A percentile compares a stretch with the other conserved stretches of the same genome.
Conservation (phyloP, 2,888 invertebrate genomes). For the Macropis europaea region DNA sequence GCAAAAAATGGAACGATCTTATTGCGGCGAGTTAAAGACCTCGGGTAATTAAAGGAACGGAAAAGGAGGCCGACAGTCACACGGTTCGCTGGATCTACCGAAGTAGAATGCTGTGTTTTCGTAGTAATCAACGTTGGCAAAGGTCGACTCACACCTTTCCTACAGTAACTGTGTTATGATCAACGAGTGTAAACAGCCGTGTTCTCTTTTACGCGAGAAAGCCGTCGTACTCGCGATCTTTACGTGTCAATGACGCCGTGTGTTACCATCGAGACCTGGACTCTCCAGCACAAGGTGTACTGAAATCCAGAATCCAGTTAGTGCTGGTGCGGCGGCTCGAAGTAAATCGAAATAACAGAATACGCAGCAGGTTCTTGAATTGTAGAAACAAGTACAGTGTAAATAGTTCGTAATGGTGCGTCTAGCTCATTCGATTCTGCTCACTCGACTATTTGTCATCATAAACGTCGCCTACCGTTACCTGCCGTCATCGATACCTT, state of each 20-base stretch:
- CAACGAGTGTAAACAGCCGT: conserved; percentile 52
- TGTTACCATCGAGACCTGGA: conserved; percentile 4
- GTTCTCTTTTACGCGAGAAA: conserved; percentile 56
- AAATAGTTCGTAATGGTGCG: no score
- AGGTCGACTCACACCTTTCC: conserved; percentile 56
- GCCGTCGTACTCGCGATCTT: conserved; percentile 38
- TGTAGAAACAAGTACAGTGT: no score
- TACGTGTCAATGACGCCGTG: conserved; percentile 45
- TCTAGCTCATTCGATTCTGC: no score
- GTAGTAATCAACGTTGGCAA: conserved; percentile 42
- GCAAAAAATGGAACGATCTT: conserved; percentile 20
- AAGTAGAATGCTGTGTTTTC: conserved; percentile 42
- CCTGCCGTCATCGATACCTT: no score
- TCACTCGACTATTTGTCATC: no score
- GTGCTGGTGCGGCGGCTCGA: neutral
- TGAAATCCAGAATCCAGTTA: no score
- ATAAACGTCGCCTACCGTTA: no score
- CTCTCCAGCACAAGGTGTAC: no score
- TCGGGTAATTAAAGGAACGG: conserved; percentile 27
- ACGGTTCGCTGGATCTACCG: conserved; percentile 43
- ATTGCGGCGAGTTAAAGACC: conserved; percentile 8
- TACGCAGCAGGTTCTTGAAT: no score
- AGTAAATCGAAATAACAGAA: no score
- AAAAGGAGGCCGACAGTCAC: conserved; percentile 48
- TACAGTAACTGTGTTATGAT: conserved; percentile 46